These are phyloP conservation scores for Lucilia sericata DNA, from an alignment of 1,140 invertebrate species.

Conservation along the genomic window DNA sequence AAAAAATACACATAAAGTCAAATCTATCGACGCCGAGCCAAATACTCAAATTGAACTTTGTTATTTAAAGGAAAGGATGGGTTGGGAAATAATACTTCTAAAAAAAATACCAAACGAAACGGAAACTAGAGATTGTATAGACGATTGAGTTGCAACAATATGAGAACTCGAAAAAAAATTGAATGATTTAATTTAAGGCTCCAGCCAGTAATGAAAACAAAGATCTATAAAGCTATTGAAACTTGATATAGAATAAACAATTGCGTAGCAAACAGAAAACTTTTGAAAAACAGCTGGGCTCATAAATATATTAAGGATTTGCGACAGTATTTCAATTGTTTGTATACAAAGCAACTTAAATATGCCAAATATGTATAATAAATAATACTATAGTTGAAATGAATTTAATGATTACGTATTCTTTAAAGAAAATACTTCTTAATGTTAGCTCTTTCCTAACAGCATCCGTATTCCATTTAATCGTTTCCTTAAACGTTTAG, in stretches of 20 bases:
- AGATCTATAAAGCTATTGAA: not conserved
- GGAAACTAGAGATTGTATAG: conserved; percentile 23
- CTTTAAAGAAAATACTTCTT: too few species aligned
- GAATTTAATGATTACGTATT: too few species aligned
- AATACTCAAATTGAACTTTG: not conserved
- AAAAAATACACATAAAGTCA: not conserved
- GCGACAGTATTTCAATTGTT: not conserved
- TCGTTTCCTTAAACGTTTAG: not conserved
- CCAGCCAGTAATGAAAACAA: not conserved
- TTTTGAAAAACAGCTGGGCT: not conserved
- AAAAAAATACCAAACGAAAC: not conserved
- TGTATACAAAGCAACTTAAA: too few species aligned
- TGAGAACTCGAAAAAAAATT: not conserved
- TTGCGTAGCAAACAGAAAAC: not conserved
- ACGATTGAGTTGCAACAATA: conserved; percentile 32
- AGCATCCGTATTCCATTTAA: too few species aligned
- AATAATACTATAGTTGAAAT: too few species aligned
- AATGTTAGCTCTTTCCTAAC: too few species aligned
- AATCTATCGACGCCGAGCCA: not conserved
- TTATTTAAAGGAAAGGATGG: too few species aligned
- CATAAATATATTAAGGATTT: not conserved
- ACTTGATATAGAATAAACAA: not conserved
- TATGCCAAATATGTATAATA: too few species aligned
- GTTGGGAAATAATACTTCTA: not conserved
- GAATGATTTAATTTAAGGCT: conserved; percentile 30